Percentiles rank a stretch among this genome's conserved stretches.
These are phyloP conservation scores for Gobiocypris rarus DNA, from an alignment of 2,113 vertebrate genomes.

Conservation along the genomic window DNA sequence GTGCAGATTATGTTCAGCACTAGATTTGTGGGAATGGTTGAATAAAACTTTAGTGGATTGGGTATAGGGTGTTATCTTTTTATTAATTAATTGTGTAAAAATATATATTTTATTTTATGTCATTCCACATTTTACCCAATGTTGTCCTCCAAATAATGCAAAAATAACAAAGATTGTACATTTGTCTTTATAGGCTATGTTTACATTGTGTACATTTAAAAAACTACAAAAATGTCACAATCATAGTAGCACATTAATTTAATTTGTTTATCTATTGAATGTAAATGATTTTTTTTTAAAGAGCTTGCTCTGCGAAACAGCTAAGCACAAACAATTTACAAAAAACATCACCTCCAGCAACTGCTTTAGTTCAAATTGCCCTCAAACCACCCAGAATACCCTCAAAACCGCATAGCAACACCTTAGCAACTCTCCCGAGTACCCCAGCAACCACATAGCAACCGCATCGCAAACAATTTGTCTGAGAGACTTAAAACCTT, in stretches of 20 bases:
- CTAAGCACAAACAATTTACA: too few relatives aligned
- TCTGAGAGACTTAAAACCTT: too few relatives aligned
- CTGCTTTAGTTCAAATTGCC: too few relatives aligned
- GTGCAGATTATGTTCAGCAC: neutral
- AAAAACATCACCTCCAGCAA: too few relatives aligned
- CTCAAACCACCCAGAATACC: too few relatives aligned
- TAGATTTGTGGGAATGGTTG: neutral
- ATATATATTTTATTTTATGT: neutral
- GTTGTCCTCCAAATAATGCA: neutral
- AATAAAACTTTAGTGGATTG: neutral
- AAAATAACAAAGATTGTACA: neutral
- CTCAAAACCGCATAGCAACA: too few relatives aligned
- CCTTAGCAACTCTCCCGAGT: too few relatives aligned
- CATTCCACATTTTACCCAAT: neutral
- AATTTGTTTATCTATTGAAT: neutral
- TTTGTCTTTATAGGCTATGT: neutral
- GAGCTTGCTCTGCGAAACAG: too few relatives aligned
- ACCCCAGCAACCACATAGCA: too few relatives aligned
- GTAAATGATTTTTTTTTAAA: neutral
- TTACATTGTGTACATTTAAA: neutral
- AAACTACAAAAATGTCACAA: too few relatives aligned
- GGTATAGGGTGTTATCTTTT: neutral
- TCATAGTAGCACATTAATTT: neutral
- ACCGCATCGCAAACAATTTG: too few relatives aligned
- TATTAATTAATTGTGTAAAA: neutral